Conservation (phyloP, 1,140 invertebrate species). For the Trissolcus basalis region DNA sequence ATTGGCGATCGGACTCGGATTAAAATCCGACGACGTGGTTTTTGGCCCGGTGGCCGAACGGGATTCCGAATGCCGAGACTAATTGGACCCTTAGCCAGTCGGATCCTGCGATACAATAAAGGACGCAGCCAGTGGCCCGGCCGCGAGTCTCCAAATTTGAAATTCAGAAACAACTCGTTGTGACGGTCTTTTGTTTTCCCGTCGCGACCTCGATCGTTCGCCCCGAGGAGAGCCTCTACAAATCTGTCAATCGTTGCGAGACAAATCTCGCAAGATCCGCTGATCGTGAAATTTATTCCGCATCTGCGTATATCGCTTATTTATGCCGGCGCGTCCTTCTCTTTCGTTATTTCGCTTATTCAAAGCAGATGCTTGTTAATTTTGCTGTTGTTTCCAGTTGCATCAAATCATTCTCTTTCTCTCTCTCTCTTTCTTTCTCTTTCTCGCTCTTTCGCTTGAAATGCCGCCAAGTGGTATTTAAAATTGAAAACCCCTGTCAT, state of each 20-base stretch:
- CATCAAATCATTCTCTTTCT: conserved; percentile 14
- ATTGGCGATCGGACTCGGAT: conserved; percentile 71
- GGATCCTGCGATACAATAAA: conserved; percentile 57
- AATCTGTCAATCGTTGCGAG: conserved; percentile 75
- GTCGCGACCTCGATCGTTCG: conserved; percentile 16
- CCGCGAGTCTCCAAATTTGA: conserved; percentile 66
- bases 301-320: conserved; percentile 29
- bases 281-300: conserved; percentile 47
- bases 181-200: conserved; percentile 69
- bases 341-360: conserved; percentile 22
- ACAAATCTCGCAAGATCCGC: conserved; percentile 68
- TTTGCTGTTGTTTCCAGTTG: conserved; percentile 33
- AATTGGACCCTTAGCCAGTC: conserved; percentile 73
- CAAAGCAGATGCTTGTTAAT: conserved; percentile 27
- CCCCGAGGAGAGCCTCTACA: conserved; percentile 62
- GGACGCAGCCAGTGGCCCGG: conserved; percentile 49
- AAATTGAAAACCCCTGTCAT: too few species aligned
- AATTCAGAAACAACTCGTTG: conserved; percentile 70
- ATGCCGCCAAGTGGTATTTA: too few species aligned
- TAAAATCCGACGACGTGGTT: conserved; percentile 69
- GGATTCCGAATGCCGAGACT: conserved; percentile 74
- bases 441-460: not conserved
- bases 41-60: conserved; percentile 68
- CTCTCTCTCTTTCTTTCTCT: not conserved
- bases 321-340: not conserved